Evolutionary conservation across 1,140 invertebrate species (phyloP).

Genomic region (Anoplophora glabripennis): DNA sequence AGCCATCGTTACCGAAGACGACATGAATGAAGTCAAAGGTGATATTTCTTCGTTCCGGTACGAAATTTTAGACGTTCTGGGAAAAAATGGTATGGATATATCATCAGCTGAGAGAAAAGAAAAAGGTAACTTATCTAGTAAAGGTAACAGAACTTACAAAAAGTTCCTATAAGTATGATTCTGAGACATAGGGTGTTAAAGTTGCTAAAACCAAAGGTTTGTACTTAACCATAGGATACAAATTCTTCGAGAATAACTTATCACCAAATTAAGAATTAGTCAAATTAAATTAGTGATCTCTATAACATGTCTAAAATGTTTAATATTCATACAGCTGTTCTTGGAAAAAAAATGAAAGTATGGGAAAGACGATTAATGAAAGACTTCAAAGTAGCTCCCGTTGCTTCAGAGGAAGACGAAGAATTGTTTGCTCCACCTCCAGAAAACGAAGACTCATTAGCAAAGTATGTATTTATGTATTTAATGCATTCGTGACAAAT

Average conservation of each 20-base stretch:
- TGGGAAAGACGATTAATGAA: conserved; percentile 83
- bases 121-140: conserved; percentile 56
- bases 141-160: no score
- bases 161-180: no score
- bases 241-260: neutral
- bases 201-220: no score
- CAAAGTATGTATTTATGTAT: conserved; percentile 46
- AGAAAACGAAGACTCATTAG: conserved; percentile 61
- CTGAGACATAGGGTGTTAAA: no score
- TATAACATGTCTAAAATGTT: neutral
- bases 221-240: no score
- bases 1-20: conserved; percentile 82
- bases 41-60: conserved; percentile 79
- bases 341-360: conserved; percentile 72
- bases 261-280: no score
- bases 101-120: conserved; percentile 66
- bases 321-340: conserved; percentile 51
- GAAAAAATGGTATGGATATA: conserved; percentile 75
- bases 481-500: neutral
- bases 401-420: conserved; percentile 57
- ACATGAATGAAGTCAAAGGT: conserved; percentile 89
- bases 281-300: conserved; percentile 1
- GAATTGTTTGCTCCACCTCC: conserved; percentile 51
- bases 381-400: conserved; percentile 78
- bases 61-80: conserved; percentile 81